These are phyloP conservation scores for Emydura subglobosa DNA, from an alignment of 2,113 vertebrate species.

Conservation along the genomic window DNA sequence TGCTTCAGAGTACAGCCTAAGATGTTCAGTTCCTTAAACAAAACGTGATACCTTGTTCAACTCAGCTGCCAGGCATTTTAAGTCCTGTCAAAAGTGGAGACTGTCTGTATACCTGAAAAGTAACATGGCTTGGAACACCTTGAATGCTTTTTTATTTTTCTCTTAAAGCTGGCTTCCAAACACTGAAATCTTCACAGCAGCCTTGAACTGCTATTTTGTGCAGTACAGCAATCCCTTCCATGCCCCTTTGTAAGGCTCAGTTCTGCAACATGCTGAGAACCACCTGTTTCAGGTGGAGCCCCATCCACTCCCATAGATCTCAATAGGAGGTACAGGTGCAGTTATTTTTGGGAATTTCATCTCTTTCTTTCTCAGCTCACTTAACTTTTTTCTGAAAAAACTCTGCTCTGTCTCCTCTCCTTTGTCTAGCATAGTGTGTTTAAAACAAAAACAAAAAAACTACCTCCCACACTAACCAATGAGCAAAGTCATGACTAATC, in stretches of 20 bases:
- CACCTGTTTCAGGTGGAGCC: rapidly evolving
- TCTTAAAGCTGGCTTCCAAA: not conserved
- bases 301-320: rapidly evolving
- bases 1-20: not conserved
- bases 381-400: not conserved
- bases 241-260: not conserved
- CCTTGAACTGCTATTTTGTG: rapidly evolving
- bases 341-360: not conserved
- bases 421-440: not conserved
- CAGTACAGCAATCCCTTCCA: not conserved
- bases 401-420: not conserved
- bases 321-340: not conserved
- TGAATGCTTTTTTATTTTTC: not conserved
- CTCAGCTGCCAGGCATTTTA: not conserved
- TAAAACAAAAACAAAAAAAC: not conserved
- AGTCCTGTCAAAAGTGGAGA: not conserved
- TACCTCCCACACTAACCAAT: not conserved
- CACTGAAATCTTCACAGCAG: not conserved
- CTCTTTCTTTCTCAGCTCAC: not conserved
- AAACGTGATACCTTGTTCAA: rapidly evolving
- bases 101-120: not conserved
- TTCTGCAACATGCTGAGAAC: rapidly evolving
- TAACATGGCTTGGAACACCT: not conserved
- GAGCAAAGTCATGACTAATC: not conserved
- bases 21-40: rapidly evolving